Evolutionary conservation across 2,113 vertebrate genomes (phyloP), one percentile per base, ranked within the genome.

Genomic region (Charina bottae): DNA sequence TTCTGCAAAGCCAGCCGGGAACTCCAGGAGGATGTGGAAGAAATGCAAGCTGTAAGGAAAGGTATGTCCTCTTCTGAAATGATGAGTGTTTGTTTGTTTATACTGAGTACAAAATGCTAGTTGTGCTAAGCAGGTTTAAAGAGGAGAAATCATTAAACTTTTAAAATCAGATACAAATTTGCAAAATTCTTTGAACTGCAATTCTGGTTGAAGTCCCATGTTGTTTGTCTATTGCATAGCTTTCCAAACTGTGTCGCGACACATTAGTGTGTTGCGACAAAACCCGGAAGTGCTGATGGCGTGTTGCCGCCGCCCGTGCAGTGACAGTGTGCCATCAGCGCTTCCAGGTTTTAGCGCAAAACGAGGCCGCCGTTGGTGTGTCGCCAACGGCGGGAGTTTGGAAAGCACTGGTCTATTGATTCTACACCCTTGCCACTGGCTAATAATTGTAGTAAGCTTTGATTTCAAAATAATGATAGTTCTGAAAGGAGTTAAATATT

Each of bases 21-120:
- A 33, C 98, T 98, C 55, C 98, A 99, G 88, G 99, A 99, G 93
- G 99, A 99, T 56, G 99, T 99, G 46, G 98, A 98, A 87, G 98
- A 99, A 92, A 98, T 99, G 92, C 98, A 98, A 88, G 97, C 89
- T 0, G 97, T 98, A 90, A 97, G 98, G 93, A 98, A 98, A 97
- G 99, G 99, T 99, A 94, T 0, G 93, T 23, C 10, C 17, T 54
- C 13, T 42, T 88, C 72, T 33, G 28, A 26, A 62, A 17, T 15
- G 19, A 49, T 26, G 9, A 46, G 8, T 72, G 17, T 28, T 19
- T 0, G 28, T 21, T 56, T 12, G 0, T 0, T 1, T 9, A 19
- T 28, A 42, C 33, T 37, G 21, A 33, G 37, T 78, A 78, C n/a
- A 78, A 42, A 26, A 56, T 0, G 0, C 0, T n/a, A 64, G 28